Conservation (phyloP, 2,888 invertebrate species). For the Pollenia angustigena region DNA sequence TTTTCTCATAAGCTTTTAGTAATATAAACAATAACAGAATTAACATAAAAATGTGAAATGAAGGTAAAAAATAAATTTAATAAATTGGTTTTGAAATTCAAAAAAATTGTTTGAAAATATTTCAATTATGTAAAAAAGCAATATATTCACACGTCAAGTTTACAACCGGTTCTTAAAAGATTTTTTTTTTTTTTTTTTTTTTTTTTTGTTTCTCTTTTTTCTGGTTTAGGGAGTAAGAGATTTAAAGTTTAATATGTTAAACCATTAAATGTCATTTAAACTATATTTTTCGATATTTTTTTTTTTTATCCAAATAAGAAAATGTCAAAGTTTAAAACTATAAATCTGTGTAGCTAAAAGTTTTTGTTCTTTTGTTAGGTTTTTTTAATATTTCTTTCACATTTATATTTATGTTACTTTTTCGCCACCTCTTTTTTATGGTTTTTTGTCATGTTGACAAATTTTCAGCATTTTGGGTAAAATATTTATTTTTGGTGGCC, state of each 20-base stretch:
- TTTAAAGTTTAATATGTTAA: background rate
- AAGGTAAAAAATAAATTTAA: background rate
- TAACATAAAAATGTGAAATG: conserved; percentile 16
- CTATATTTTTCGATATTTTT: background rate
- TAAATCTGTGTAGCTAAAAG: conserved; percentile 7
- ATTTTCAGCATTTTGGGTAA: conserved; percentile 8
- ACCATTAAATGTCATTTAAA: conserved; percentile 13
- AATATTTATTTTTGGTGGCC: background rate
- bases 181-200: background rate
- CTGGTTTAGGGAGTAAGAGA: background rate
- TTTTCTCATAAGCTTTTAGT: background rate
- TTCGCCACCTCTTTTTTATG: background rate
- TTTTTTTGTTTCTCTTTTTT: background rate
- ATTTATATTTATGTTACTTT: background rate
- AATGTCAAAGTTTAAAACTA: conserved; percentile 38
- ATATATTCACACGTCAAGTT: background rate
- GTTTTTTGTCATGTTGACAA: conserved; percentile 41
- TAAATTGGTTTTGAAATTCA: background rate
- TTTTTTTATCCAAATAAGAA: background rate
- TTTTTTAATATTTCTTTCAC: background rate
- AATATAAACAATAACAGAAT: conserved; percentile 14
- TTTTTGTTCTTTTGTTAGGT: conserved; percentile 21
- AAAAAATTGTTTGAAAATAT: background rate
- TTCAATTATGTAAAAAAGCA: no score
- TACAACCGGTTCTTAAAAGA: background rate